phyloP scores from a whole-genome alignment of 2,888 invertebrate genomes.

The Abrostola tripartita region DNA sequence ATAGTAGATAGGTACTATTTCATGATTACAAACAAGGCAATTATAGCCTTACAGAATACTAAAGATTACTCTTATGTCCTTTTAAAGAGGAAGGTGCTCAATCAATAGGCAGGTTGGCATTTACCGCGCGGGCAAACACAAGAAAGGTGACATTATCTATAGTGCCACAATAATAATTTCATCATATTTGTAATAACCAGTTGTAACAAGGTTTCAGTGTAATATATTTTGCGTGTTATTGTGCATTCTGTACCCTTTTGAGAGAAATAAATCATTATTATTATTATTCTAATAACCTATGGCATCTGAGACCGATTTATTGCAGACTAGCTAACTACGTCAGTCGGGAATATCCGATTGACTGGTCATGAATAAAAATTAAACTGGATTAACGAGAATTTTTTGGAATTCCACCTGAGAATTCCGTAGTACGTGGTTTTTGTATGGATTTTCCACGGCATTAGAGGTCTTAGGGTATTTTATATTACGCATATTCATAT shows the following conservation, averaged over 20 bases:
- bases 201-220: background rate
- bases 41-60: slow-evolving; percentile 4
- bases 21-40: slow-evolving; percentile 11
- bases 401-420: slow-evolving; percentile 20
- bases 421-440: slow-evolving; percentile 28
- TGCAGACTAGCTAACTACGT: background rate
- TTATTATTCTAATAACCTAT: too few relatives aligned
- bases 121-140: slow-evolving; percentile 18
- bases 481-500: slow-evolving; percentile 1
- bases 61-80: slow-evolving; percentile 10
- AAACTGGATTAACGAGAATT: slow-evolving; percentile 39
- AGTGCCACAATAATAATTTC: slow-evolving; percentile 14
- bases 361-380: slow-evolving; percentile 19
- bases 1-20: background rate
- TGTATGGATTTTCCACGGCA: slow-evolving; percentile 32
- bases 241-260: too few relatives aligned
- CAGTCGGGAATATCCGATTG: slow-evolving; percentile 14
- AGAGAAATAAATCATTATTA: too few relatives aligned
- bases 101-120: slow-evolving; percentile 31
- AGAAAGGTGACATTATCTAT: slow-evolving; percentile 39
- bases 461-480: slow-evolving; percentile 12
- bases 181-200: slow-evolving; percentile 17
- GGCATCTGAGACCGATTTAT: background rate
- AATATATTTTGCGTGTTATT: too few relatives aligned
- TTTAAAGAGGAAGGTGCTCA: slow-evolving; percentile 22